Percentiles rank a stretch among this genome's conserved stretches.
These are phyloP conservation scores for Drosophila paranaensis DNA, from an alignment of 2,888 invertebrate genomes.

Conservation along the genomic window DNA sequence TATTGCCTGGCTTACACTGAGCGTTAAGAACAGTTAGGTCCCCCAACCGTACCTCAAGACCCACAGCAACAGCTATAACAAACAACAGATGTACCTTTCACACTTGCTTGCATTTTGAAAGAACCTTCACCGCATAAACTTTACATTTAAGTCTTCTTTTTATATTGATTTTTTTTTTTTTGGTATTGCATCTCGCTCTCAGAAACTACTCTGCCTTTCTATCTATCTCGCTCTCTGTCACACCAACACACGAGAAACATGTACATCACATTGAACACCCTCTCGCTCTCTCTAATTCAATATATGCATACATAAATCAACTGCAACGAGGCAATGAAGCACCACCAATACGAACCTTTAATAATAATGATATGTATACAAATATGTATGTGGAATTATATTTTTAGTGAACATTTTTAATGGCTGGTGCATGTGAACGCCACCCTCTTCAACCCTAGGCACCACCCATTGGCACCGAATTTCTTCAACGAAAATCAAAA, in stretches of 20 bases:
- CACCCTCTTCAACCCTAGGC: slow-evolving; percentile 26
- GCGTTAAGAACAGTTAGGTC: slow-evolving; percentile 53
- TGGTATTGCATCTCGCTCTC: slow-evolving; percentile 61
- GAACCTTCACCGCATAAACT: slow-evolving; percentile 50
- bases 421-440: slow-evolving; percentile 67
- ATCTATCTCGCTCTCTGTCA: slow-evolving; percentile 1
- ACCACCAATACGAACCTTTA: slow-evolving; percentile 26
- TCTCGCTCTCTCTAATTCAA: slow-evolving; percentile 10
- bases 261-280: slow-evolving; percentile 26
- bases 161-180: slow-evolving; percentile 53
- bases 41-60: slow-evolving; percentile 49
- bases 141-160: slow-evolving; percentile 45
- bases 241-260: background rate
- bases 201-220: slow-evolving; percentile 15
- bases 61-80: slow-evolving; percentile 38
- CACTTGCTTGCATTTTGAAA: slow-evolving; percentile 75
- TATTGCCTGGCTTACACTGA: slow-evolving; percentile 72
- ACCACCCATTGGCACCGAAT: slow-evolving; percentile 30
- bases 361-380: slow-evolving; percentile 1
- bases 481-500: slow-evolving; percentile 13
- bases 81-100: slow-evolving; percentile 47
- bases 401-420: slow-evolving; percentile 35
- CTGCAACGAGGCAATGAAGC: slow-evolving; percentile 58
- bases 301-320: slow-evolving; percentile 43
- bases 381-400: slow-evolving; percentile 20